A percentile compares a stretch with the other conserved stretches of the same genome.
phyloP scores from a whole-genome alignment of 2,113 vertebrate species.

The Podocnemis expansa region DNA sequence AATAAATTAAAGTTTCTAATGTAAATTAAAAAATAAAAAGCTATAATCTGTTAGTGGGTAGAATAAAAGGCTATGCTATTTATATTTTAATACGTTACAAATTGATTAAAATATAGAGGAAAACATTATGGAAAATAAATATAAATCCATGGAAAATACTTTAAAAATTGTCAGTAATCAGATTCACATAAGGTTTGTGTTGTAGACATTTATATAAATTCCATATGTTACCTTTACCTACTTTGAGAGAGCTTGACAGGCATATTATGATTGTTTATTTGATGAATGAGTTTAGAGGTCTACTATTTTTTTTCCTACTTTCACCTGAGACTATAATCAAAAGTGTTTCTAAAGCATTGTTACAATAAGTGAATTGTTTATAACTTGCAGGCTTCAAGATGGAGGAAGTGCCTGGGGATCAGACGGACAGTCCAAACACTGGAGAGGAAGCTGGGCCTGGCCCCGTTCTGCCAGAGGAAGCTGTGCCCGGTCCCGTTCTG shows the following conservation, averaged over 20 bases:
- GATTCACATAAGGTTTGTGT: not conserved
- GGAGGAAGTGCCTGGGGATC: not conserved
- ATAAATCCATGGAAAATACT: accelerated
- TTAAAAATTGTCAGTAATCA: not conserved
- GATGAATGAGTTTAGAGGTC: not conserved
- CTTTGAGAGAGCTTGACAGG: not conserved
- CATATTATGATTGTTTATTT: not conserved
- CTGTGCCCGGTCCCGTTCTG: not conserved
- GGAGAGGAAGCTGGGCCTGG: not conserved
- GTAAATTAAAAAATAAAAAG: accelerated
- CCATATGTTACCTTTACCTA: not conserved
- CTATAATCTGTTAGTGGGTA: not conserved
- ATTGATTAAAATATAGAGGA: no score
- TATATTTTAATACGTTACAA: no score
- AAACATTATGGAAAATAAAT: not conserved
- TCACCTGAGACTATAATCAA: not conserved
- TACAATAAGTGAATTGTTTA: not conserved
- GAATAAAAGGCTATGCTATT: no score
- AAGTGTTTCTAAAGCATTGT: not conserved
- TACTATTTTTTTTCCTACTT: not conserved
- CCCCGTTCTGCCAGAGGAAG: not conserved
- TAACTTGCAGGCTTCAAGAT: slow-evolving; percentile 45
- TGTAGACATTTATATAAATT: not conserved
- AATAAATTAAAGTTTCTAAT: not conserved
- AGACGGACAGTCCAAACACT: not conserved